Base-by-base conservation (phyloP, 2,888 invertebrate genomes). In the Loripinus fragilis region DNA sequence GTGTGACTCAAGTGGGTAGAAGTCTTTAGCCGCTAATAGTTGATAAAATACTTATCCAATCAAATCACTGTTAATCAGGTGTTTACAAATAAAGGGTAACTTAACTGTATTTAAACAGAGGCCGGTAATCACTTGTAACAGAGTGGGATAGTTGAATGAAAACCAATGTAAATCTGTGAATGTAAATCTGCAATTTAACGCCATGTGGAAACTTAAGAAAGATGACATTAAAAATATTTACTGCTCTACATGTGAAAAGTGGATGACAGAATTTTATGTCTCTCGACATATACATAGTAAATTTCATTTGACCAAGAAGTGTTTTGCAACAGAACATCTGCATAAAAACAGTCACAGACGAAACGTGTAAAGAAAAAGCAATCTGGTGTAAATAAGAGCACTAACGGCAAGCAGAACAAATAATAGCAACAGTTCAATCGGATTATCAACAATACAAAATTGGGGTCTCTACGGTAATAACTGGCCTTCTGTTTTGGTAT, bases 201-300 rank as follows among this genome's bases (percentile, higher is more conserved):
- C 10, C 30, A 73, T 50, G 50, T 52, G 23, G 25, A 60, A 52
- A 67, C 1, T 68, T 2, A 68, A 68, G 30, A 74, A 74, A 28
- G 74, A 55, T 30, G 42, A 42, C 23, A n/a, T 71, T 25, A 80
- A 76, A 73, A 75, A 64, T 52, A 72, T 80, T 17, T 80, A 65
- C 38, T 80, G 80, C 33, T 48, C 69, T 33, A 41, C 69, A 2
- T 80, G 73, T 66, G 72, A 69, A 41, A 68, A 80, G 60, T 80
- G 80, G 80, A 80, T 80, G 73, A 72, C 72, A 20, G 80, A 80
- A 45, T 72, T 69, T 70, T 76, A 73, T 42, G 73, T 80, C 20
- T 52, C 60, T 69, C 72, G 73, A 17, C 75, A 79, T 50, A 28
- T 79, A 64, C 55, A 68, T 52, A 74, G 75, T 71, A 79, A 72